Conservation (phyloP, 2,888 invertebrate species). For the Corbicula japonica region DNA sequence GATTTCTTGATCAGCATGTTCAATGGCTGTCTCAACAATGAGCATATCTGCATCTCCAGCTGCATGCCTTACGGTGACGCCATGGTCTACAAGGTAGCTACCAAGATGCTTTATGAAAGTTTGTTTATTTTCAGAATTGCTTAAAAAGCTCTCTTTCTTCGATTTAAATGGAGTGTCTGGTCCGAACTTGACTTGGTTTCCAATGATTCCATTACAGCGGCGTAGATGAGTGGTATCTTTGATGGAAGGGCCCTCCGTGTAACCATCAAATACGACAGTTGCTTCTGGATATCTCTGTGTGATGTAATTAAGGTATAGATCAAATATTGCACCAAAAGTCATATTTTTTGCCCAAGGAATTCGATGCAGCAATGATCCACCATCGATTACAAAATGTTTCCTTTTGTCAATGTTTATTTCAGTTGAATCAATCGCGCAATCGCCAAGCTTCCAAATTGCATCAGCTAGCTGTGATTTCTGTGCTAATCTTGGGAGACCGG, state of each 20-base stretch:
- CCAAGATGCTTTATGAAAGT: slow-evolving; percentile 64
- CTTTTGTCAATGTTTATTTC: not conserved
- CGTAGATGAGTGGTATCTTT: slow-evolving; percentile 67
- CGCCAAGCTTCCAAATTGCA: slow-evolving; percentile 44
- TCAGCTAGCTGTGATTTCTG: slow-evolving; percentile 63
- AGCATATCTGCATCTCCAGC: slow-evolving; percentile 65
- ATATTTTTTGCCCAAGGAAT: slow-evolving; percentile 50
- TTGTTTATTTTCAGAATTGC: slow-evolving; percentile 70
- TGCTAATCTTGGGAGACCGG: slow-evolving; percentile 37
- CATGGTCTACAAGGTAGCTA: slow-evolving; percentile 34
- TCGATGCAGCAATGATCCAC: slow-evolving; percentile 62
- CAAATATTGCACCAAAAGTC: slow-evolving; percentile 37
- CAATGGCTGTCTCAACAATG: slow-evolving; percentile 66
- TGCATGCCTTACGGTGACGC: slow-evolving; percentile 48
- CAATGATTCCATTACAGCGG: slow-evolving; percentile 38
- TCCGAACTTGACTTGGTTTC: slow-evolving; percentile 30
- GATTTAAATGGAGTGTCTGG: slow-evolving; percentile 46
- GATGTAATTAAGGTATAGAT: slow-evolving; percentile 16
- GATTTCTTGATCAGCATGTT: slow-evolving; percentile 17
- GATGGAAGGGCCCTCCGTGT: slow-evolving; percentile 56
- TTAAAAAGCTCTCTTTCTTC: slow-evolving; percentile 66
- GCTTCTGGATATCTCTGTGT: slow-evolving; percentile 21
- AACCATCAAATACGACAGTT: slow-evolving; percentile 71
- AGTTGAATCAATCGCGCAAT: slow-evolving; percentile 1
- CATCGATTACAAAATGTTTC: slow-evolving; percentile 58